These are phyloP conservation scores for Drosophila kohkoa DNA, from an alignment of 1,140 invertebrate species.

Conservation along the genomic window DNA sequence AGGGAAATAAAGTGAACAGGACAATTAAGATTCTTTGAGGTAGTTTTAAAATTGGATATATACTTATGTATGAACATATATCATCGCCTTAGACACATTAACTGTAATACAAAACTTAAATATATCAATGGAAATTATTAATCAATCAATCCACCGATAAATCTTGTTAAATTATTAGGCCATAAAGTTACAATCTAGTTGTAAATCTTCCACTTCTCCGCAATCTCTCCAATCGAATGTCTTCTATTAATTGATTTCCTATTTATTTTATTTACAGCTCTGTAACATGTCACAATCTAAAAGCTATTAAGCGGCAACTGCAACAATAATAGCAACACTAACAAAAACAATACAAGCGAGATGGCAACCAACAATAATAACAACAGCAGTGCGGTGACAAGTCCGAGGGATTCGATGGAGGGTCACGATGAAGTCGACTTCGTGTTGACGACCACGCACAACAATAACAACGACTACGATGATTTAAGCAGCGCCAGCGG, in stretches of 20 bases:
- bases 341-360: conserved; percentile 9
- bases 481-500: conserved; percentile 53
- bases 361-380: conserved; percentile 57
- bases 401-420: conserved; percentile 10
- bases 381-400: conserved; percentile 30
- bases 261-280: conserved; percentile 31
- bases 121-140: too few relatives aligned
- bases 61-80: too few relatives aligned
- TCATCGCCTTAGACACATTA: too few relatives aligned
- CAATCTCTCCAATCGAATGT: not conserved
- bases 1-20: too few relatives aligned
- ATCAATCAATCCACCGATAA: too few relatives aligned
- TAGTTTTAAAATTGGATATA: too few relatives aligned
- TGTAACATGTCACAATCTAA: conserved; percentile 55
- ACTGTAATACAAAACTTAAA: too few relatives aligned
- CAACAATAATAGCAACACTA: conserved; percentile 15
- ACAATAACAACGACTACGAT: conserved; percentile 75
- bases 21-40: too few relatives aligned
- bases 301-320: conserved; percentile 47
- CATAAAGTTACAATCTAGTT: too few relatives aligned
- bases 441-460: conserved; percentile 49
- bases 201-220: too few relatives aligned
- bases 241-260: not conserved
- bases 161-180: too few relatives aligned
- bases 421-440: conserved; percentile 73